A percentile compares a stretch with the other conserved stretches of the same genome.
Conservation (phyloP, 2,113 vertebrate species). For the Platichthys flesus region DNA sequence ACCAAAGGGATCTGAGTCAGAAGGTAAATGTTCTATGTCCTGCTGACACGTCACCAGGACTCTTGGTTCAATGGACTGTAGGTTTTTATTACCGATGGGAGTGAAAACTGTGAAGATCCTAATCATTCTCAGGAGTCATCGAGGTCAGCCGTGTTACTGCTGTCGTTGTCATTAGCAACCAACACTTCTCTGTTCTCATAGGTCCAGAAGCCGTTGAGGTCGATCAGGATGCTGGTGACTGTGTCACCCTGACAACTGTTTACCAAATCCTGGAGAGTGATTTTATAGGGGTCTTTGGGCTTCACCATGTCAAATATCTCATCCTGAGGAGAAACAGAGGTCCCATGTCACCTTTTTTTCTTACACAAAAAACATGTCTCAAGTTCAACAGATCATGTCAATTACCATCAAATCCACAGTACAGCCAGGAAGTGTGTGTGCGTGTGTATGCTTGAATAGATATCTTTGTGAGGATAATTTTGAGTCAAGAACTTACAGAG, state of each 20-base stretch:
- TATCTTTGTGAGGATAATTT: no score
- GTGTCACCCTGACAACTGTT: conserved; percentile 98
- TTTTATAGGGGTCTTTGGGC: conserved; percentile 94
- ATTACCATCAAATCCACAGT: background rate
- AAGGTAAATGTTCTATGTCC: background rate
- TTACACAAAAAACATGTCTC: background rate
- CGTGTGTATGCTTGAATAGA: no score
- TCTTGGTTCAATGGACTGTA: background rate
- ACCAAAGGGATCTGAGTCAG: background rate
- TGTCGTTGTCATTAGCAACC: conserved; percentile 91
- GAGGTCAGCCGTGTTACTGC: conserved; percentile 81
- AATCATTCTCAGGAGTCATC: conserved; percentile 84
- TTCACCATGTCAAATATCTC: conserved; percentile 99
- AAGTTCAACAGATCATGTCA: background rate
- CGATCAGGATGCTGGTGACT: conserved; percentile 96
- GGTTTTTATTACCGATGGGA: background rate
- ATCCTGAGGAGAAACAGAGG: conserved; percentile 83
- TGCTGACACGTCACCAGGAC: background rate
- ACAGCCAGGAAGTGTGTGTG: background rate
- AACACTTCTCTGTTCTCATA: conserved; percentile 98
- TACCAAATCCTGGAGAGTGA: conserved; percentile 97
- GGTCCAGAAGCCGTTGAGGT: conserved; percentile 98
- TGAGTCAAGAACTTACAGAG: no score
- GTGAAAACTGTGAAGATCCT: background rate
- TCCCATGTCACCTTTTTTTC: background rate